Base-by-base conservation (phyloP, 2,888 invertebrate species). In the Conistra vaccinii region DNA sequence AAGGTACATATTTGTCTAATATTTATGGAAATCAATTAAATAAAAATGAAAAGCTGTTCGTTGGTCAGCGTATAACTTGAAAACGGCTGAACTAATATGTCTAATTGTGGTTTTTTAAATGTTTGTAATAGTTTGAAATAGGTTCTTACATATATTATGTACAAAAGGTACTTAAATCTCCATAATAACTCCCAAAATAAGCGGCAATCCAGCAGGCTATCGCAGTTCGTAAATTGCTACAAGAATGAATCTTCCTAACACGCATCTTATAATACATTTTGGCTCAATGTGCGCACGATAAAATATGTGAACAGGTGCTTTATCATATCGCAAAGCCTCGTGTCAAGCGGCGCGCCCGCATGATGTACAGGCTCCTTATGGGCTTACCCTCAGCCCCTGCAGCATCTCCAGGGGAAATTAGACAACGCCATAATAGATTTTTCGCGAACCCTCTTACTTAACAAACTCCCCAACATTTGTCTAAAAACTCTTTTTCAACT, bases 301-400 rank as follows among this genome's bases (percentile, higher is more conserved):
- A 95, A 95, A 95, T 94, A 95, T 93, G 93, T 92, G 94, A 94
- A 93, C 95, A 94, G 96, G 95, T 94, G 90, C 95, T 96, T 95
- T 89, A 95, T 96, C 95, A 96, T 93, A 91, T 85, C 85, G 93
- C 90, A 95, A 96, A 96, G 95, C 95, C 95, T 90, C 81, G 92
- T 95, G 95, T 95, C 95, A 93, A 86, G 88, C 91, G 90, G 87
- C 89, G 92, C 91, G 92, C 90, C 90, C 87, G 89, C 88, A 93
- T 95, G 95, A 95, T 94, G 95, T 94, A 95, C 94, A 93, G 89
- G 92, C 92, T 93, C 95, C 94, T 94, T 92, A 90, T 86, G 88
- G 93, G 94, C 94, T 95, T 94, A 95, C 89, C 85, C 74, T 84
- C 89, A 87, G 85, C 88, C 89, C 88, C 87, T 87, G 83, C 85